These are phyloP conservation scores for Hololepta plana DNA, from an alignment of 2,888 invertebrate genomes.

Conservation along the genomic window DNA sequence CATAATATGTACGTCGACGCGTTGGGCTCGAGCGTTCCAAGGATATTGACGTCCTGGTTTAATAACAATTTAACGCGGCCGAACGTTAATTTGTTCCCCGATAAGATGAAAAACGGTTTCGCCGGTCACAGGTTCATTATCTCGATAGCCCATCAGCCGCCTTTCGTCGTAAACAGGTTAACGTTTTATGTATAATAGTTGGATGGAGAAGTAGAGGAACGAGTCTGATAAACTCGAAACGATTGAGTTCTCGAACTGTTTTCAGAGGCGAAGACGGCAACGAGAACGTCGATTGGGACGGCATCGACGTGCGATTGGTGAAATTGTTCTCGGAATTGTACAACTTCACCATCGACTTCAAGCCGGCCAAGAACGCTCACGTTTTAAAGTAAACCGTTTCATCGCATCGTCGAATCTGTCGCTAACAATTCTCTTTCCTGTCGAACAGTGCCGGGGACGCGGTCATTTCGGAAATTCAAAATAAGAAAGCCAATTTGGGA, in stretches of 20 bases:
- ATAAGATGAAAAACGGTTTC: conserved; percentile 48
- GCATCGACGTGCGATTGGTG: conserved; percentile 52
- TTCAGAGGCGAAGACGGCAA: conserved; percentile 23
- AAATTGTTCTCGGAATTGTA: conserved; percentile 40
- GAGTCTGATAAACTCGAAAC: too few relatives aligned
- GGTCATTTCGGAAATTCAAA: conserved; percentile 34
- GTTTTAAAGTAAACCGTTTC: conserved; percentile 28
- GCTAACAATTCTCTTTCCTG: not conserved
- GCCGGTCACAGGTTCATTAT: conserved; percentile 57
- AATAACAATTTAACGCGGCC: conserved; percentile 41
- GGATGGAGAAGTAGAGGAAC: conserved; percentile 3
- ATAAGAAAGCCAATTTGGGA: conserved; percentile 43
- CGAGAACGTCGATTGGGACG: conserved; percentile 46
- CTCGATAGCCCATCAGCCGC: conserved; percentile 52
- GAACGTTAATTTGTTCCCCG: conserved; percentile 45
- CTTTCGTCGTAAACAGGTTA: conserved; percentile 49
- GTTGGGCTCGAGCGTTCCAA: conserved; percentile 46
- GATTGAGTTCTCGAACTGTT: conserved; percentile 5
- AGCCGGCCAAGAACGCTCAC: conserved; percentile 33
- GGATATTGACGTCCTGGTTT: conserved; percentile 54
- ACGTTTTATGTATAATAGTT: conserved; percentile 1
- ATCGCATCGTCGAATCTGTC: not conserved
- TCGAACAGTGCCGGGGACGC: conserved; percentile 38
- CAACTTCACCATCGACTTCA: conserved; percentile 55
- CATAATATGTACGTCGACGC: conserved; percentile 57